Base-by-base conservation (phyloP, 1,140 invertebrate species). In the Sitobion miscanthi region DNA sequence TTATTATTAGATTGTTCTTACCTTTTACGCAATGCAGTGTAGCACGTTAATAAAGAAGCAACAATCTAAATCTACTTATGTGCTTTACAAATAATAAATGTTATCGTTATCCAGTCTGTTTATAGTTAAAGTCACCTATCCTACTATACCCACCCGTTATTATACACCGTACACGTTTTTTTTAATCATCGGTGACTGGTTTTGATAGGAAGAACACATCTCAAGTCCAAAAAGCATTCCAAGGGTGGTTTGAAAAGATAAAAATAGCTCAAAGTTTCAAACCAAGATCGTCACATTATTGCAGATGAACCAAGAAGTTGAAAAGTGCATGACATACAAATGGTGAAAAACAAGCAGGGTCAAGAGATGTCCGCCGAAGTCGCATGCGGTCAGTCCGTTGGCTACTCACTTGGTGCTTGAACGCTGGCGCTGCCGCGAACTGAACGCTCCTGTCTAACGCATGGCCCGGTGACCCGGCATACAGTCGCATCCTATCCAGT, bases 401-500 rank as follows among this genome's bases (percentile, higher is more conserved):
- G 77, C 35, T 86, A 85, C 91, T 93, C 91, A 93, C 91, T 86
- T 93, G 91, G 17, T 85, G 91, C 47, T 93, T 93, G 91, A 93
- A 93, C 49, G 91, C 77, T 35, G 91, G 91, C 21, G 91, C 49
- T 9, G 47, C n/a, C 0, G 91, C 82, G 35, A 86, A 93, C 23
- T 85, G 82, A n/a, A 93, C 82, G 35, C 91, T 86, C 35, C 91
- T 93, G 82, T 93, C 91, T 9, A 93, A 35, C 23, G 35, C 91
- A 25, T 93, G 91, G 8, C 82, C 91, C 7, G 91, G 25, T 20
- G 91, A 93, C 49, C 91, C 91, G 35, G 91, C 91, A 35, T 93
- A 93, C 14, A 93, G 82, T n/a, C 91, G 91, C 30, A 96, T 95
- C 94, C 97, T 96, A 94, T 97, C 96, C 95, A 97, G 95, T 95